These are phyloP conservation scores for Entosphenus tridentatus DNA, from an alignment of 2,113 vertebrate genomes.

Conservation along the genomic window DNA sequence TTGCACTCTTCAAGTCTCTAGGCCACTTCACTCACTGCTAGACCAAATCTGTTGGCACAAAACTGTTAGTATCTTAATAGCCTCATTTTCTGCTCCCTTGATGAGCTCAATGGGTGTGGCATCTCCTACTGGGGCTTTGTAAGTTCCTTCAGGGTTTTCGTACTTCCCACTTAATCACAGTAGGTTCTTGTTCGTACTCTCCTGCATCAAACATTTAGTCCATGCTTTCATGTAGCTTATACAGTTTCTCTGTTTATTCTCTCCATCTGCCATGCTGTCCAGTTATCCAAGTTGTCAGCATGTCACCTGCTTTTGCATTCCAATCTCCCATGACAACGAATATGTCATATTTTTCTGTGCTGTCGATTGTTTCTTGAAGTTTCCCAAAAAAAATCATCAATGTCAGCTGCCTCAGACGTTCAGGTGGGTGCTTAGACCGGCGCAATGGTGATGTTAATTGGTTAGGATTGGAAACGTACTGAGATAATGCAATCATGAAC, in stretches of 20 bases:
- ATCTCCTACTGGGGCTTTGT: slow-evolving; percentile 1
- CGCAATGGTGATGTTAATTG: too few species aligned
- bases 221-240: neutral
- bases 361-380: too few species aligned
- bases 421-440: too few species aligned
- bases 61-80: neutral
- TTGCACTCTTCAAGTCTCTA: too few species aligned
- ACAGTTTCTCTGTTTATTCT: slow-evolving; percentile 7
- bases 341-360: too few species aligned
- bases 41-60: neutral
- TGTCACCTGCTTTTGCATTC: too few species aligned
- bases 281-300: too few species aligned
- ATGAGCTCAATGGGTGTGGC: neutral
- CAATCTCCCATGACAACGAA: too few species aligned
- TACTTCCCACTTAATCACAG: slow-evolving; percentile 5
- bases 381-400: too few species aligned
- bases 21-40: neutral
- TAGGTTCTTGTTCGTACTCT: neutral
- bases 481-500: too few species aligned
- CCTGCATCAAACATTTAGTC: slow-evolving; percentile 1
- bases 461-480: too few species aligned
- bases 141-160: neutral
- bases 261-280: neutral
- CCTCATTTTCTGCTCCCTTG: neutral
- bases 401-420: too few species aligned